Base-by-base conservation (phyloP, 2,888 invertebrate species). In the Antheraea yamamai region DNA sequence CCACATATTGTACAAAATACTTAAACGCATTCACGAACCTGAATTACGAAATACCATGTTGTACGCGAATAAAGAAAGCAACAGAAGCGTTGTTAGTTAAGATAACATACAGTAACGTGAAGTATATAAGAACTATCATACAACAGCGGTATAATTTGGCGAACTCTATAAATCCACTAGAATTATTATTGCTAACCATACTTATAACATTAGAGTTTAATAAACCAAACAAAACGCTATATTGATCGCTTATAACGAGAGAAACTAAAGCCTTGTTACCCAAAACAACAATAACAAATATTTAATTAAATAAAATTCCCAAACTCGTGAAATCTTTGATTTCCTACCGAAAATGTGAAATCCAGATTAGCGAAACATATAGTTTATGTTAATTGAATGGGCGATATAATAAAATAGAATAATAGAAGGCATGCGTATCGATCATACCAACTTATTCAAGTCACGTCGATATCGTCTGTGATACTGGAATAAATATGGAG, bases 401-500 rank as follows among this genome's bases (percentile, higher is more conserved):
- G 16, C 16, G 26, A n/a, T 55, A 39, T 70, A 75, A 73, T 73
- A 55, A 68, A 70, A 75, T 73, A 75, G 26, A 55, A 73, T 74
- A 74, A 51, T 71, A 7, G 73, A 75, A 61, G n/a, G 47, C 30
- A 70, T 66, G 35, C 68, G 79, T 79, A 84, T 81, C 81, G 80
- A 78, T 78, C 76, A 81, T 72, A 66, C 74, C 20, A 23, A 39
- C 20, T 6, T 61, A 76, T 76, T 76, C 74, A 20, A 77, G 75
- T 81, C 86, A 86, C 85, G 85, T 82, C 55, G 52, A 35, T 23
- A 78, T 83, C 87, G 88, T 84, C 85, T 89, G 87, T 88, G 92
- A 93, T 92, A 92, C 90, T 86, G 89, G 88, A 87, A 92, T 91
- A 92, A 93, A 92, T 91, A 91, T 85, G 85, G 85, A 85, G 85